These are phyloP conservation scores for Mohoua ochrocephala DNA, from an alignment of 2,113 vertebrate species.

Conservation along the genomic window DNA sequence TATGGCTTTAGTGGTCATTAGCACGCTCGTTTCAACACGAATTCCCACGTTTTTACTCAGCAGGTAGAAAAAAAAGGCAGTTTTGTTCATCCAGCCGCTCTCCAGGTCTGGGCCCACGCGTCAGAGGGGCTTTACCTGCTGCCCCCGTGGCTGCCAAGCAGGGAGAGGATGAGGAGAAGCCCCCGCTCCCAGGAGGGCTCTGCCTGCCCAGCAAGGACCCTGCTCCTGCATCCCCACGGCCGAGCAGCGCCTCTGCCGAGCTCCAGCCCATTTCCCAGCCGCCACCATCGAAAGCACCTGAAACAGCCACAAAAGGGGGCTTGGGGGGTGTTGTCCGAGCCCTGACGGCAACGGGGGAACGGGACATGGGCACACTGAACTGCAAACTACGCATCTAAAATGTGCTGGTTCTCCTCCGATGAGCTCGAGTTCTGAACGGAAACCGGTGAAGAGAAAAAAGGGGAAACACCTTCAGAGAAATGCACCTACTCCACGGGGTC, in stretches of 20 bases:
- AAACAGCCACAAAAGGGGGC: conserved; percentile 57
- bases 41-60: neutral
- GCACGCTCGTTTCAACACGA: neutral
- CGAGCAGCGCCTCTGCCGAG: conserved; percentile 28
- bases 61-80: neutral
- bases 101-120: neutral
- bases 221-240: neutral
- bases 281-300: conserved; percentile 53
- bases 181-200: neutral
- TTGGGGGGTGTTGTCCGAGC: conserved; percentile 48
- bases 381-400: conserved; percentile 71
- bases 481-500: conserved; percentile 55
- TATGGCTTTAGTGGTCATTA: conserved; percentile 46
- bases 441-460: conserved; percentile 34
- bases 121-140: neutral
- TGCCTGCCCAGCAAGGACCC: conserved; percentile 5
- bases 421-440: conserved; percentile 64
- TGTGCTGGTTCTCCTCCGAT: conserved; percentile 75
- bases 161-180: neutral
- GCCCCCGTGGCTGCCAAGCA: fast-evolving
- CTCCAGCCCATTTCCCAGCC: conserved; percentile 58
- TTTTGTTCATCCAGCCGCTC: neutral
- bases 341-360: conserved; percentile 62
- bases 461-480: neutral
- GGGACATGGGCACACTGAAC: conserved; percentile 68